phyloP scores from a whole-genome alignment of 2,888 invertebrate genomes.

The Chrysomela aeneicollis region DNA sequence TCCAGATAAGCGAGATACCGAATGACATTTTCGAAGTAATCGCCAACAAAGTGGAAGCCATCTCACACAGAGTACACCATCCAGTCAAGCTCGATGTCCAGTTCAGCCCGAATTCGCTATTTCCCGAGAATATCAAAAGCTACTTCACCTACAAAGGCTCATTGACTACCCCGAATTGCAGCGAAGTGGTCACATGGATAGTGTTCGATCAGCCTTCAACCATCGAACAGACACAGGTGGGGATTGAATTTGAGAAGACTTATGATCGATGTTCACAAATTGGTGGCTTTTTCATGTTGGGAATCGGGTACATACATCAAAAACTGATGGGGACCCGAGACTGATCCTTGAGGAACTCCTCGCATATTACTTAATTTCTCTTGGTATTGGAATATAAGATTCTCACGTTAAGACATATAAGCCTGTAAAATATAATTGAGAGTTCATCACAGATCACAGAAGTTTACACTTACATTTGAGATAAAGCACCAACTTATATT shows the following conservation, averaged over 20 bases:
- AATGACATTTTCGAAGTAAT: constrained; percentile 29
- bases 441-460: too few relatives aligned
- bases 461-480: too few relatives aligned
- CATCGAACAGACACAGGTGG: constrained; percentile 55
- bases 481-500: too few relatives aligned
- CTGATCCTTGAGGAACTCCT: too few relatives aligned
- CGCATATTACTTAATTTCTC: too few relatives aligned
- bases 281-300: too few relatives aligned
- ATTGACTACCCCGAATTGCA: constrained; percentile 75
- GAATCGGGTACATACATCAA: too few relatives aligned
- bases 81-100: constrained; percentile 7
- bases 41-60: constrained; percentile 27
- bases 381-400: too few relatives aligned
- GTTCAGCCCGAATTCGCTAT: constrained; percentile 24
- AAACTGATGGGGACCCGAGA: too few relatives aligned
- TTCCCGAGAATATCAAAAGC: constrained; percentile 45
- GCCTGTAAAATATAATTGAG: too few relatives aligned
- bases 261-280: background rate
- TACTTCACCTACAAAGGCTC: constrained; percentile 76
- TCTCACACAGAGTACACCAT: constrained; percentile 20
- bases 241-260: constrained; percentile 2
- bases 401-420: too few relatives aligned
- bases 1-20: constrained; percentile 15
- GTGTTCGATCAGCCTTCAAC: constrained; percentile 65
- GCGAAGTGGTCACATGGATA: constrained; percentile 75